A percentile compares a stretch with the other conserved stretches of the same genome.
Conservation (phyloP, 2,797 vertebrate species). For the Lophotriccus pileatus region DNA sequence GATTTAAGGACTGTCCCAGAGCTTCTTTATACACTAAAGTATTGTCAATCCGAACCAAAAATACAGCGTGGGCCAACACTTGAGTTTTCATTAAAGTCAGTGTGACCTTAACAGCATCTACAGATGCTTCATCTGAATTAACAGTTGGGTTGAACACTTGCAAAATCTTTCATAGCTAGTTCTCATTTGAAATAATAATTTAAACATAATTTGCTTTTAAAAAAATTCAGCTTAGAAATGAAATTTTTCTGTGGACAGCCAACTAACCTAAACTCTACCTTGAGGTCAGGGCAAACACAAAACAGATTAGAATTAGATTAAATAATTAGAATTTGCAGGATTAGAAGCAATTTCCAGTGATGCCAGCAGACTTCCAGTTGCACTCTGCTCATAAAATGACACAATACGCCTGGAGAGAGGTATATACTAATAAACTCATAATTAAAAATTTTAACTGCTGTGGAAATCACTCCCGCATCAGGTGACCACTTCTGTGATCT, state of each 20-base stretch:
- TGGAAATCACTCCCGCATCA: background rate
- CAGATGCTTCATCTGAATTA: background rate
- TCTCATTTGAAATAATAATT: background rate
- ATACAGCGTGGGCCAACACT: background rate
- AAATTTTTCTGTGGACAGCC: background rate
- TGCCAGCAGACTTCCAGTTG: background rate
- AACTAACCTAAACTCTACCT: background rate
- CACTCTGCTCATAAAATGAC: background rate
- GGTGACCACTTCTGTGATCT: background rate
- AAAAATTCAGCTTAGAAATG: background rate
- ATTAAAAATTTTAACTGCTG: background rate
- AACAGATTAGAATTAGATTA: background rate
- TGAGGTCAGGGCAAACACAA: background rate
- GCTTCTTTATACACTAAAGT: background rate
- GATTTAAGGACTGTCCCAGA: background rate
- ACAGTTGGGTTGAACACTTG: background rate
- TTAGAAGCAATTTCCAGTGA: background rate
- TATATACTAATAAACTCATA: background rate
- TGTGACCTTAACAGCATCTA: background rate
- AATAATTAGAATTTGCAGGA: background rate
- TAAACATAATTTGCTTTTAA: background rate
- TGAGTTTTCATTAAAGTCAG: background rate
- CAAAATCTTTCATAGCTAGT: background rate
- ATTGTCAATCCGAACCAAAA: background rate
- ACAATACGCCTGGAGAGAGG: background rate